Percentiles rank a stretch among this genome's conserved stretches.
phyloP scores from a whole-genome alignment of 2,113 vertebrate genomes.

The Notothenia rossii region DNA sequence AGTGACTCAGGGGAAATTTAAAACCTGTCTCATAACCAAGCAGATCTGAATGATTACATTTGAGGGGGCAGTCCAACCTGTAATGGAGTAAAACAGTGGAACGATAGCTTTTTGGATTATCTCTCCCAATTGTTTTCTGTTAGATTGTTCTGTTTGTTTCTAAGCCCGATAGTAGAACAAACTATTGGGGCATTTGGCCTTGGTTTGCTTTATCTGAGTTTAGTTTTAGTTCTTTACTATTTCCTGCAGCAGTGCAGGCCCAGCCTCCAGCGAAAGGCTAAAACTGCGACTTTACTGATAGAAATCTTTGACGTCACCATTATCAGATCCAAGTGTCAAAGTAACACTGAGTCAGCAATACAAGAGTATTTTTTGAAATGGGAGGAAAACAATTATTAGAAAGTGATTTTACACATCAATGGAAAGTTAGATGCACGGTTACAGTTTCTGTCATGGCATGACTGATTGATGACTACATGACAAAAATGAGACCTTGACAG shows the following conservation, averaged over 20 bases:
- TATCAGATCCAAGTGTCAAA: neutral
- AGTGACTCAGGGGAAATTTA: neutral
- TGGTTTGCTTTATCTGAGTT: no score
- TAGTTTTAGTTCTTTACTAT: neutral
- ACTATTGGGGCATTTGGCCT: no score
- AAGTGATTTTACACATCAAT: neutral
- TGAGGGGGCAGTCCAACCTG: neutral
- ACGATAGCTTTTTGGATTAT: neutral
- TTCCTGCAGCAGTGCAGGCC: neutral
- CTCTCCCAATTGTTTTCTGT: no score
- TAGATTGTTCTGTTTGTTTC: no score
- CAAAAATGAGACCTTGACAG: slow-evolving; percentile 18
- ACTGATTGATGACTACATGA: neutral
- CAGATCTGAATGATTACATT: neutral
- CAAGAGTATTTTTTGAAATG: neutral
- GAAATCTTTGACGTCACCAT: slow-evolving; percentile 12
- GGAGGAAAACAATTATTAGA: neutral
- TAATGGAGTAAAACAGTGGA: neutral
- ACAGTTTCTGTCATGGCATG: slow-evolving; percentile 13
- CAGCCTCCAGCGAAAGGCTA: no score
- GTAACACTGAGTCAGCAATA: neutral
- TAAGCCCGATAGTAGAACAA: no score
- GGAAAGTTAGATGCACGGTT: neutral
- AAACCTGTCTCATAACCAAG: no score
- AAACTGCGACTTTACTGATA: neutral